These are phyloP conservation scores for Petrolisthes cinctipes DNA, from an alignment of 2,888 invertebrate genomes.

Conservation along the genomic window DNA sequence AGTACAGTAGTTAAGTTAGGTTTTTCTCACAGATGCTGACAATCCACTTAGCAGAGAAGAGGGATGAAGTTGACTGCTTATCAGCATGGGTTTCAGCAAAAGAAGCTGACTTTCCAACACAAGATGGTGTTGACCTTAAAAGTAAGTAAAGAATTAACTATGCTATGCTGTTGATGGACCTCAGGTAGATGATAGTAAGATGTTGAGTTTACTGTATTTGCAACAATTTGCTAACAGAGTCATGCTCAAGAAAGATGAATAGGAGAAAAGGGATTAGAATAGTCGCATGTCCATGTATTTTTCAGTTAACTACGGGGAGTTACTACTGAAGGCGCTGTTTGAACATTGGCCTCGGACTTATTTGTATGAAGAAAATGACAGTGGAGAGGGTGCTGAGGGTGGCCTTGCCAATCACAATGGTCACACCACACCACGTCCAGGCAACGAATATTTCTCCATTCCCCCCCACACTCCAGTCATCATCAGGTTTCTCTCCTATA, in stretches of 20 bases:
- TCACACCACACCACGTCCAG: slow-evolving; percentile 67
- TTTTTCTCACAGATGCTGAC: slow-evolving; percentile 83
- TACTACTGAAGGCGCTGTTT: slow-evolving; percentile 91
- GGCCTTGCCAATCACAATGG: slow-evolving; percentile 67
- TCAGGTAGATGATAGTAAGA: not conserved
- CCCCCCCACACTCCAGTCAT: slow-evolving; percentile 97
- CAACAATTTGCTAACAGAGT: not conserved
- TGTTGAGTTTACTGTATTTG: not conserved
- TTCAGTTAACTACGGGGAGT: slow-evolving; percentile 92
- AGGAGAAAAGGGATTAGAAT: too few relatives aligned
- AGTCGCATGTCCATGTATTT: not conserved
- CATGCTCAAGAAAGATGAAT: too few relatives aligned
- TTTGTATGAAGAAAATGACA: slow-evolving; percentile 75
- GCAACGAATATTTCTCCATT: slow-evolving; percentile 84
- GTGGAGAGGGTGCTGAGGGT: slow-evolving; percentile 78
- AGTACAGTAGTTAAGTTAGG: not conserved
- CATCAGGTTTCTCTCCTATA: slow-evolving; percentile 77
- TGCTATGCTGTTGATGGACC: not conserved
- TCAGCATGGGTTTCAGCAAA: slow-evolving; percentile 98
- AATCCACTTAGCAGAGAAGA: slow-evolving; percentile 87
- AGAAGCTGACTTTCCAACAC: slow-evolving; percentile 87
- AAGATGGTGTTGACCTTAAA: slow-evolving; percentile 81
- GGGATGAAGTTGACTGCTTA: slow-evolving; percentile 96
- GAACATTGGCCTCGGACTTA: slow-evolving; percentile 92
- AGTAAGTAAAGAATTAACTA: slow-evolving; percentile 70